A percentile compares a stretch with the other conserved stretches of the same genome.
Conservation (phyloP, 2,797 vertebrate species). For the Graptemys geographica region DNA sequence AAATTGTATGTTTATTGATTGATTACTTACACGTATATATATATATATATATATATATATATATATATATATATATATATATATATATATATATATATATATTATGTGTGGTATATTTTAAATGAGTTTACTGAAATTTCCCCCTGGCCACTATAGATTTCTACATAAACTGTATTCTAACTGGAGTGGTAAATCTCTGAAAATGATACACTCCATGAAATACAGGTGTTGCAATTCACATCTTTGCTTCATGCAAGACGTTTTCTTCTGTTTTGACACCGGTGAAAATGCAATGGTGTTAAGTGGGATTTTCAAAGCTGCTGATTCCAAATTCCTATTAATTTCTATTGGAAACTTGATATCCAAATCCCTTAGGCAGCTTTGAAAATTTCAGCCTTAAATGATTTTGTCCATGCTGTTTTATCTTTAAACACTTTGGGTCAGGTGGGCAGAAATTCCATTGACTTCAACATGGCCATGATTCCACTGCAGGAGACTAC, state of each 20-base stretch:
- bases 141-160: fast-evolving
- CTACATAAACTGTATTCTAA: fast-evolving
- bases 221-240: not conserved
- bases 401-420: not conserved
- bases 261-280: not conserved
- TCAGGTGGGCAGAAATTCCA: not conserved
- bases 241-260: not conserved
- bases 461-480: fast-evolving
- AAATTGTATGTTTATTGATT: conserved; percentile 21
- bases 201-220: not conserved
- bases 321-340: fast-evolving
- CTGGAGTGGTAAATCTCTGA: not conserved
- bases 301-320: not conserved
- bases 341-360: fast-evolving
- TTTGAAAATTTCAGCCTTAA: not conserved
- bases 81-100: not conserved
- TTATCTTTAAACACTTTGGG: not conserved
- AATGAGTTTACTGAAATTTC: not conserved
- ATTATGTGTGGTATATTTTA: not conserved
- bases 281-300: not conserved
- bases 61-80: not conserved
- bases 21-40: not conserved
- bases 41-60: not conserved
- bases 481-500: not conserved
- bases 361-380: fast-evolving